Evolutionary conservation across 2,113 vertebrate species (phyloP), one percentile per base, ranked within the genome.

Genomic region (Sciurus niger): DNA sequence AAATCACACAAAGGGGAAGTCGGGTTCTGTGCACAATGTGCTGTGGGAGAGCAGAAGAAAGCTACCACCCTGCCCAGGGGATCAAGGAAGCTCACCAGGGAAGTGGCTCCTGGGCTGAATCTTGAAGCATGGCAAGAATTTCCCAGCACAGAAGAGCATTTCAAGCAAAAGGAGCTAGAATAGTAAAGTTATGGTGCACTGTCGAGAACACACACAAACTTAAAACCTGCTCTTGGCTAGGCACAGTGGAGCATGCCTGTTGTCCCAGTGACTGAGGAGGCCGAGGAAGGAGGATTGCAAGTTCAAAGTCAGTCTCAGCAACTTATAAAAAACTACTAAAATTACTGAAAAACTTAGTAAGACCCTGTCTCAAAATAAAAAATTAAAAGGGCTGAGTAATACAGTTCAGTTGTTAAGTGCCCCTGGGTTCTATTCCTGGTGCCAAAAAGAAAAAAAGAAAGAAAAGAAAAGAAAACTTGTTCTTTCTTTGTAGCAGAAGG

Each of bases 121-220:
- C 34, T 9, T 51, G n/a, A 96, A 53, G 9, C 60, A 17, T 43
- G 91, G 48, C 28, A 46, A 48, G 28, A 95, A 40, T 67, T 84
- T 84, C 92, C 8, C 76, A 40, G 37, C 77, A 95, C 18, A 74
- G 43, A 94, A 68, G 73, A 77, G 37, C 32, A 16, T 84, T 78
- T 70, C 43, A 73, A 74, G 46, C 34, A 97, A 84, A 89, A 22
- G 13, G 16, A 76, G 30, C 43, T 55, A 40, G 14, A 78, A 37
- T 37, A 63, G 13, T 40, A 85, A 79, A 80, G 30, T 8, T 80
- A 60, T 58, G 25, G 83, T 88, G 55, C 68, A 40, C 65, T 68
- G 37, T 37, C 6, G 48, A 78, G 25, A 94, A 43, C 18, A 84
- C 79, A 46, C 46, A 82, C 46, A 94, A 53, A 43, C 55, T 93